Evolutionary conservation across 2,888 invertebrate species (phyloP).

Genomic region (Aporophyla nigra): DNA sequence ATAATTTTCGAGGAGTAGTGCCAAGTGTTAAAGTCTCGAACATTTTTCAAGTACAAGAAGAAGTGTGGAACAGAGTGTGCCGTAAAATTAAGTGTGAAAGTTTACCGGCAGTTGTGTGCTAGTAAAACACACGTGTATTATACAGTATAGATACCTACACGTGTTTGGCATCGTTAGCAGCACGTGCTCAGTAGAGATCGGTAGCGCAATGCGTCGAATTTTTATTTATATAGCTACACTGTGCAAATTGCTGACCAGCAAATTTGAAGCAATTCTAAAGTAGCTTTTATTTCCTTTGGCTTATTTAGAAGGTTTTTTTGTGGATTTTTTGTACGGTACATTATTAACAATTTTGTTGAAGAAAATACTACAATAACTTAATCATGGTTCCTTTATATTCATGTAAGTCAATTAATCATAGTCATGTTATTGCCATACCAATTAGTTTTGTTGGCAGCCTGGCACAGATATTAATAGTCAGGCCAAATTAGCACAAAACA

Average conservation of each 20-base stretch:
- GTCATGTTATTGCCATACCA: background rate
- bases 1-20: background rate
- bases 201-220: slow-evolving; percentile 64
- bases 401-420: slow-evolving; percentile 1
- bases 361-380: background rate
- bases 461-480: background rate
- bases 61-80: slow-evolving; percentile 18
- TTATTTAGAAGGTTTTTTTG: background rate
- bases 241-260: slow-evolving; percentile 10
- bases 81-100: slow-evolving; percentile 24
- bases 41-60: slow-evolving; percentile 19
- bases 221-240: slow-evolving; percentile 40
- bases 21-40: slow-evolving; percentile 5
- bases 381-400: background rate
- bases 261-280: background rate
- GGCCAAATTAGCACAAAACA: background rate
- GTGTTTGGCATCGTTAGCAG: slow-evolving; percentile 34
- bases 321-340: background rate
- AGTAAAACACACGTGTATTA: slow-evolving; percentile 18
- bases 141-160: background rate
- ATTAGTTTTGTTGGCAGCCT: background rate
- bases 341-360: background rate
- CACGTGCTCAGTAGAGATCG: slow-evolving; percentile 38
- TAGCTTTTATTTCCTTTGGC: background rate
- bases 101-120: slow-evolving; percentile 29